Evolutionary conservation across 2,113 vertebrate species (phyloP).

Genomic region (Ageneiosus marmoratus): DNA sequence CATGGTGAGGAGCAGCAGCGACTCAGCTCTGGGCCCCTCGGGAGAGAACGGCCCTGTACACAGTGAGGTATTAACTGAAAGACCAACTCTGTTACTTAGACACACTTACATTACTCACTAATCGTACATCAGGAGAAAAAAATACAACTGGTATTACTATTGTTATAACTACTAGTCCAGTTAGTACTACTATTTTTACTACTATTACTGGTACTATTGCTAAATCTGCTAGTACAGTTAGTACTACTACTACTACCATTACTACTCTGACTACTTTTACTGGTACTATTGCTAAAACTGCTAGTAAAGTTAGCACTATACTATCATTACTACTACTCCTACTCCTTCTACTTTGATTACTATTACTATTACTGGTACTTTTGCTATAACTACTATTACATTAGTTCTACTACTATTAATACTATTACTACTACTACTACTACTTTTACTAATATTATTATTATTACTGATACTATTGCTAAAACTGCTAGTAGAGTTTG

Average conservation of each 20-base stretch:
- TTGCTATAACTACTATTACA: neutral
- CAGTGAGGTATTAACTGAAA: slow-evolving; percentile 56
- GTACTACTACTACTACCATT: no score
- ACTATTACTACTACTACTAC: neutral
- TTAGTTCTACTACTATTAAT: no score
- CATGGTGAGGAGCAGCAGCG: slow-evolving; percentile 93
- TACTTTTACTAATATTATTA: neutral
- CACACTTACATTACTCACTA: neutral
- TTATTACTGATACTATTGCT: neutral
- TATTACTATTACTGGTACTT: neutral
- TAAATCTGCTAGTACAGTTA: no score
- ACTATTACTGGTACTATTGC: no score
- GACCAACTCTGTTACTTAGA: neutral
- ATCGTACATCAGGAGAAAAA: neutral
- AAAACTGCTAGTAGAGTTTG: neutral
- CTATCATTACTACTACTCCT: no score
- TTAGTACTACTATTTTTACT: neutral
- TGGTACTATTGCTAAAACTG: no score
- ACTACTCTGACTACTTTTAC: no score
- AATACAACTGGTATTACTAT: no score
- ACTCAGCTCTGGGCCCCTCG: slow-evolving; percentile 78
- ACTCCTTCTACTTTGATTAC: neutral
- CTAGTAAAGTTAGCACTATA: no score
- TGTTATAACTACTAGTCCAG: no score
- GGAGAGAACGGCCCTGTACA: slow-evolving; percentile 72